Conservation (phyloP, 2,888 invertebrate genomes). For the Acronicta aceris region DNA sequence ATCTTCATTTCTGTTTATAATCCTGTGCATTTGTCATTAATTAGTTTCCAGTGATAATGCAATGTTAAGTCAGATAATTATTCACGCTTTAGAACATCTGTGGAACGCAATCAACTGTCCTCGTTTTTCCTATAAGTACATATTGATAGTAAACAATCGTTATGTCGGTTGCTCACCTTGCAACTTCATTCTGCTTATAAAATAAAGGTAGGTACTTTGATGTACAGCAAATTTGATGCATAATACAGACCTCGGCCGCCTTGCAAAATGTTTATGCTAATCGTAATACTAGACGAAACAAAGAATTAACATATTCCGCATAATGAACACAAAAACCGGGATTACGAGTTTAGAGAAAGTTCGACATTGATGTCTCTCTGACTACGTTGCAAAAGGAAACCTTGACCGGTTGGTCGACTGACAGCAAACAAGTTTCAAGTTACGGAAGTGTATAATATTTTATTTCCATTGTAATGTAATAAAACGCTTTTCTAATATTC, state of each 20-base stretch:
- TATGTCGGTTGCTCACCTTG: constrained; percentile 34
- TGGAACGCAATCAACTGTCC: background rate
- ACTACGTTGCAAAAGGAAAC: constrained; percentile 55
- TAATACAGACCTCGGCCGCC: constrained; percentile 7
- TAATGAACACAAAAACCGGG: constrained; percentile 45
- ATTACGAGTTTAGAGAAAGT: constrained; percentile 56
- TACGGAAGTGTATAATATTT: constrained; percentile 49
- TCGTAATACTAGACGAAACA: constrained; percentile 42
- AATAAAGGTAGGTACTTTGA: background rate
- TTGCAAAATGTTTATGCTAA: constrained; percentile 31
- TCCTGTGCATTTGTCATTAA: background rate
- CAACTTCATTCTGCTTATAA: constrained; percentile 14
- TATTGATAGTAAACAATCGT: constrained; percentile 28
- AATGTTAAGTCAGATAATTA: background rate
- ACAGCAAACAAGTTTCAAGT: constrained; percentile 51
- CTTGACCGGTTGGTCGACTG: constrained; percentile 57
- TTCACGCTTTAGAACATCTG: background rate
- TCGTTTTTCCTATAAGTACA: constrained; percentile 7
- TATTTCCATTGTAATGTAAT: constrained; percentile 43
- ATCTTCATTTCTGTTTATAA: constrained; percentile 3
- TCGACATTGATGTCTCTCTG: constrained; percentile 51
- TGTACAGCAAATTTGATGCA: constrained; percentile 11
- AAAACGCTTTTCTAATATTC: constrained; percentile 19
- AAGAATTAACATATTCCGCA: constrained; percentile 43
- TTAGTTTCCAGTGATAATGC: background rate